A percentile compares a stretch with the other conserved stretches of the same genome.
phyloP scores from a whole-genome alignment of 2,797 vertebrate genomes.

The Myoxocephalus aenaeus region DNA sequence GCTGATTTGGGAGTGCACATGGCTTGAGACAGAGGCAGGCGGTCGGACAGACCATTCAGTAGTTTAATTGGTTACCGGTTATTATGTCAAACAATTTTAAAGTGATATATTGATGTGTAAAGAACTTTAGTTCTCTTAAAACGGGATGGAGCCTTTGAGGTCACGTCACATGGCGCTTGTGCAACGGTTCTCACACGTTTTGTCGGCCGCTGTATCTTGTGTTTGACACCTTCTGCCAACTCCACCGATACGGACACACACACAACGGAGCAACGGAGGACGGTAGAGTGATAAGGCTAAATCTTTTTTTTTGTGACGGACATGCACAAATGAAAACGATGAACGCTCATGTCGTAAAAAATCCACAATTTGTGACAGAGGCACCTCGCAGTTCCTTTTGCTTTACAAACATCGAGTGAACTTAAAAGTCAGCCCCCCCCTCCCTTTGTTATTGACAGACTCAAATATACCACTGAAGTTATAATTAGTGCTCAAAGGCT shows the following conservation, averaged over 20 bases:
- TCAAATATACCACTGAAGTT: not conserved
- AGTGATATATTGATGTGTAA: conserved; percentile 15
- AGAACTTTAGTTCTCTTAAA: not conserved
- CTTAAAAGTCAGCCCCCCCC: not conserved
- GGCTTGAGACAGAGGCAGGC: conserved; percentile 29
- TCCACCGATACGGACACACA: not conserved
- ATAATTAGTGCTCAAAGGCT: not conserved
- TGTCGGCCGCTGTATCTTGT: conserved; percentile 1
- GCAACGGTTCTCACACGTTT: not conserved
- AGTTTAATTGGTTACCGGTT: conserved; percentile 48
- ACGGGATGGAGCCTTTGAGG: not conserved
- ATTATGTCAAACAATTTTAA: conserved; percentile 19
- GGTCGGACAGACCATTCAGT: conserved; percentile 21
- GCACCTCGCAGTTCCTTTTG: not conserved
- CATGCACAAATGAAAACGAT: no score
- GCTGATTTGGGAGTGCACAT: conserved; percentile 60
- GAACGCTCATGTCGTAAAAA: not conserved
- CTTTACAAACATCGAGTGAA: not conserved
- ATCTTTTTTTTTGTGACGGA: not conserved
- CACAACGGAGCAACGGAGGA: not conserved
- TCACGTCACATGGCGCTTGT: not conserved
- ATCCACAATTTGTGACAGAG: not conserved
- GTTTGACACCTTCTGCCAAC: not conserved
- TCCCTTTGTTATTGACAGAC: not conserved
- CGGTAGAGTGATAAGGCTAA: no score